These are phyloP conservation scores for Artemia sp. DNA, from an alignment of 2,888 invertebrate genomes.

Conservation along the genomic window DNA sequence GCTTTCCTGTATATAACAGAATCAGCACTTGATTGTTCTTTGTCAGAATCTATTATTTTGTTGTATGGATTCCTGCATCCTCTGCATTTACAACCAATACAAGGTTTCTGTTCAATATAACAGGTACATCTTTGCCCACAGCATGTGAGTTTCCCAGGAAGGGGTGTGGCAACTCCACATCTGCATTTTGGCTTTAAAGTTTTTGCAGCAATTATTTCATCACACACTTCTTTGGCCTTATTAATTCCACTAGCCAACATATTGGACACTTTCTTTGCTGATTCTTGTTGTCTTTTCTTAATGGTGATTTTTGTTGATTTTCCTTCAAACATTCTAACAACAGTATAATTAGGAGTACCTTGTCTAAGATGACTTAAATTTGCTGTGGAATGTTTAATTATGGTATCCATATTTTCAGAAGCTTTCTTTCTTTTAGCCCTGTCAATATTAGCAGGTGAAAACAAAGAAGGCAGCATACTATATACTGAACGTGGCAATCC, in stretches of 20 bases:
- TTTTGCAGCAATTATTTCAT: too few species aligned
- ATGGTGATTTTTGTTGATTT: conserved; percentile 58
- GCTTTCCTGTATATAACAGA: too few species aligned
- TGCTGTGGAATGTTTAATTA: conserved; percentile 25
- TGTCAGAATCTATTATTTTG: not conserved
- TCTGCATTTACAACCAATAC: conserved; percentile 47
- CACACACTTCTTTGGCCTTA: conserved; percentile 12
- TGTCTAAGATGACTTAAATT: conserved; percentile 28
- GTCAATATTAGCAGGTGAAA: conserved; percentile 42
- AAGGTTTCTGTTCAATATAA: conserved; percentile 75
- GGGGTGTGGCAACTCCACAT: conserved; percentile 75
- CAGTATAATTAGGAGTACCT: not conserved
- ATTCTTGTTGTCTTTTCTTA: conserved; percentile 43
- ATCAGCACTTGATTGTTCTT: too few species aligned
- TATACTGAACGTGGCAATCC: conserved; percentile 56
- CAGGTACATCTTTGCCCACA: conserved; percentile 87
- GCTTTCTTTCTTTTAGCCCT: conserved; percentile 34
- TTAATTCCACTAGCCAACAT: conserved; percentile 12
- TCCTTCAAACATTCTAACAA: conserved; percentile 36
- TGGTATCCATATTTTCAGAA: not conserved
- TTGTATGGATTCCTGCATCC: conserved; percentile 10
- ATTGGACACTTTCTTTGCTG: conserved; percentile 5
- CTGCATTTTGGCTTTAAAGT: conserved; percentile 43
- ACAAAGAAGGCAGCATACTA: conserved; percentile 53
- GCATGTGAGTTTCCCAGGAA: conserved; percentile 75